Conservation (phyloP, 2,797 vertebrate species). For the Pachyuromys duprasi region DNA sequence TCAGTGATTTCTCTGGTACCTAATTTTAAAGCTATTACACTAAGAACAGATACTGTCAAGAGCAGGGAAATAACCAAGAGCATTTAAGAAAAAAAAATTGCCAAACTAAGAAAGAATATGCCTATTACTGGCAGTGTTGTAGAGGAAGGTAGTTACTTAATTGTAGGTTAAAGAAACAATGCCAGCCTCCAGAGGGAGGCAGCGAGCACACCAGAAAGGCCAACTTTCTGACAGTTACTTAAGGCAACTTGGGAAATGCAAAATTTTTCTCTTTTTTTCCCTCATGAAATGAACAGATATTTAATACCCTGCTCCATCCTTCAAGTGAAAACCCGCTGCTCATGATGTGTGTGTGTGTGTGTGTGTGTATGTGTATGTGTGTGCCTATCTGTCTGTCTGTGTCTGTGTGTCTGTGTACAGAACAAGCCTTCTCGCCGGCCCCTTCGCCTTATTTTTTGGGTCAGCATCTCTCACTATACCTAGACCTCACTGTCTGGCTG, state of each 20-base stretch:
- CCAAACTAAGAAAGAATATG: slow-evolving; percentile 59
- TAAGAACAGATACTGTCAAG: not conserved
- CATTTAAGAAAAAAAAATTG: slow-evolving; percentile 6
- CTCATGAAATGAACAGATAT: slow-evolving; percentile 23
- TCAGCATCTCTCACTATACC: not conserved
- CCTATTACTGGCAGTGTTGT: slow-evolving; percentile 57
- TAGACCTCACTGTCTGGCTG: not conserved
- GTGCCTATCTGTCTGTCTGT: not conserved
- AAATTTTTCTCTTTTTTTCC: rapidly evolving
- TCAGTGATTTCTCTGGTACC: not conserved
- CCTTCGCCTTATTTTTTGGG: not conserved
- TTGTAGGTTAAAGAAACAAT: slow-evolving; percentile 71
- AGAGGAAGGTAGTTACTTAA: slow-evolving; percentile 69
- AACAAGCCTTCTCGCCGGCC: not conserved
- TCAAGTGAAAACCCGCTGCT: not conserved
- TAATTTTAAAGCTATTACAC: not conserved
- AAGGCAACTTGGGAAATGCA: slow-evolving; percentile 66
- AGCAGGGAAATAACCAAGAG: slow-evolving; percentile 18
- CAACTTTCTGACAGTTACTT: slow-evolving; percentile 67
- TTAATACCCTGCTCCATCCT: slow-evolving; percentile 22
- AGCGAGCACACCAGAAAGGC: slow-evolving; percentile 47
- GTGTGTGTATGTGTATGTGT: too few species aligned
- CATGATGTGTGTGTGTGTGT: not conserved
- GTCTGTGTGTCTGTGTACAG: not conserved
- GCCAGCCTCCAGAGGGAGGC: slow-evolving; percentile 70